Percentiles rank a stretch among this genome's conserved stretches.
phyloP scores from a whole-genome alignment of 2,888 invertebrate species.

The Ormyrus thymus region DNA sequence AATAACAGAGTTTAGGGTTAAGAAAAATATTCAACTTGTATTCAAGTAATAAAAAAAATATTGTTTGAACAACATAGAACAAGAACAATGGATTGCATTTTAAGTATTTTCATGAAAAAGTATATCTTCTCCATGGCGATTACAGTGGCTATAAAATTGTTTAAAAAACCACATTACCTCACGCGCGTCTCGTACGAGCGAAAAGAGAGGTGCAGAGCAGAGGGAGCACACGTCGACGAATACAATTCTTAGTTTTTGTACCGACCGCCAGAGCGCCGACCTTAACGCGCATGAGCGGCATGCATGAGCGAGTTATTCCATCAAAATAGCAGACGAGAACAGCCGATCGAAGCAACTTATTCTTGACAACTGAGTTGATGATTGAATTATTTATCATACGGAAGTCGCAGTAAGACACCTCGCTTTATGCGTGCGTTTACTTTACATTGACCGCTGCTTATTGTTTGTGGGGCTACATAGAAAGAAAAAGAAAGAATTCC shows the following conservation, averaged over 20 bases:
- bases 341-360: conserved; percentile 38
- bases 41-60: conserved; percentile 49
- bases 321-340: background rate
- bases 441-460: conserved; percentile 25
- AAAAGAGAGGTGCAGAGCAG: conserved; percentile 62
- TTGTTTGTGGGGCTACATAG: background rate
- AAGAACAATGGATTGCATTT: conserved; percentile 44
- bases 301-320: too few species aligned
- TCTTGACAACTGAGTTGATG: conserved; percentile 35
- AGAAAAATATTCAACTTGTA: background rate
- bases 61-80: conserved; percentile 51
- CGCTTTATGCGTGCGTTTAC: conserved; percentile 43
- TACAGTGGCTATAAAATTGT: conserved; percentile 60
- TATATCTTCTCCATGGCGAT: conserved; percentile 58
- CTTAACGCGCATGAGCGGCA: too few species aligned
- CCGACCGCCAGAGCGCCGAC: background rate
- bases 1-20: conserved; percentile 50
- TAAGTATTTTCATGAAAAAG: conserved; percentile 36
- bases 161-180: conserved; percentile 64
- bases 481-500: conserved; percentile 2
- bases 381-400: conserved; percentile 37
- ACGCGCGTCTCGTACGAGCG: conserved; percentile 65
- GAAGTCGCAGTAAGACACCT: conserved; percentile 46
- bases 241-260: background rate
- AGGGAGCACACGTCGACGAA: too few species aligned